These are phyloP conservation scores for Tauraco hartlaubi DNA, from an alignment of 2,797 vertebrate genomes.

Conservation along the genomic window DNA sequence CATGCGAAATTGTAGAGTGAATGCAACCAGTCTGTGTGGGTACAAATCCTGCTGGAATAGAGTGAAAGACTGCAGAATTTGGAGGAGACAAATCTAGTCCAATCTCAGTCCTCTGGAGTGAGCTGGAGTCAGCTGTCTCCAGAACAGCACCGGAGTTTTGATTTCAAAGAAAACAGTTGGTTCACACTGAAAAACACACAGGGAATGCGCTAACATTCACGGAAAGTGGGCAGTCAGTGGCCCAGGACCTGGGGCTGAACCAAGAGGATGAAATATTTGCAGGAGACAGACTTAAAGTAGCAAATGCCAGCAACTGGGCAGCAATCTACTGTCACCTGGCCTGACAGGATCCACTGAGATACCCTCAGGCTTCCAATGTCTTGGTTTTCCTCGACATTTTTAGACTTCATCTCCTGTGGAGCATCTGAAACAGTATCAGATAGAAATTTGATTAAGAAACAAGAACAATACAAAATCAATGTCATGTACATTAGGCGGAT, in stretches of 20 bases:
- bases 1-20: too few relatives aligned
- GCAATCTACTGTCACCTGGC: not conserved
- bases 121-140: not conserved
- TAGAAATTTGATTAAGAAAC: constrained; percentile 2
- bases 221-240: not conserved
- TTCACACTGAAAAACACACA: not conserved
- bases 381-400: not conserved
- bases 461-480: constrained; percentile 8
- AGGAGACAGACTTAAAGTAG: not conserved
- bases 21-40: too few relatives aligned
- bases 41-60: not conserved
- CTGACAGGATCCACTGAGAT: not conserved
- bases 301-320: not conserved
- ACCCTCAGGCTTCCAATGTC: not conserved
- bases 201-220: not conserved
- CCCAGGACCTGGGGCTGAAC: not conserved
- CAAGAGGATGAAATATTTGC: not conserved
- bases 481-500: not conserved
- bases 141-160: not conserved
- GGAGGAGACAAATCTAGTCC: not conserved
- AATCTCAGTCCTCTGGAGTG: not conserved
- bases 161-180: not conserved
- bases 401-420: not conserved
- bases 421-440: not conserved
- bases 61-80: not conserved